Percentiles rank a stretch among this genome's conserved stretches.
Evolutionary conservation across 2,888 invertebrate genomes (phyloP).

Genomic region (Tortrix viridana): DNA sequence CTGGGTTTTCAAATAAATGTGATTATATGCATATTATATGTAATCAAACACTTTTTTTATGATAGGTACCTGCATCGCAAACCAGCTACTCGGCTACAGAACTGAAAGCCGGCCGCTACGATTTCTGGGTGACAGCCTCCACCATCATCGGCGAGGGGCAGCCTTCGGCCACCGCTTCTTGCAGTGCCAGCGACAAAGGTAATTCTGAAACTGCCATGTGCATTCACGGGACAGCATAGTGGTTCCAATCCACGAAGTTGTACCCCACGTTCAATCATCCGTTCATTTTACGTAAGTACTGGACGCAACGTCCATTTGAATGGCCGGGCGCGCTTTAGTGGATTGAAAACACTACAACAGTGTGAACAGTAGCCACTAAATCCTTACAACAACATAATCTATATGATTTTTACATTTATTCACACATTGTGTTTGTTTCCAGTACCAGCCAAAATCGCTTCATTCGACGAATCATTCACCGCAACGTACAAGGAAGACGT

Average conservation of each 20-base stretch:
- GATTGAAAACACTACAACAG: too few relatives aligned
- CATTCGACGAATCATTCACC: conserved; percentile 96
- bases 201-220: neutral
- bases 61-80: conserved; percentile 89
- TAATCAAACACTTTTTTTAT: neutral
- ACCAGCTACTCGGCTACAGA: conserved; percentile 94
- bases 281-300: too few relatives aligned
- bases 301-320: too few relatives aligned
- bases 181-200: conserved; percentile 93
- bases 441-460: conserved; percentile 97
- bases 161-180: conserved; percentile 93
- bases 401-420: neutral
- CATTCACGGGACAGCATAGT: too few relatives aligned
- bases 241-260: too few relatives aligned
- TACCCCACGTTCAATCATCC: too few relatives aligned
- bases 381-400: too few relatives aligned
- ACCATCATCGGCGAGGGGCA: conserved; percentile 97
- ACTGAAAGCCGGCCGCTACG: conserved; percentile 92
- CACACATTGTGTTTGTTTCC: conserved; percentile 45
- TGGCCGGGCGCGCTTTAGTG: too few relatives aligned
- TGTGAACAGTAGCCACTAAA: too few relatives aligned
- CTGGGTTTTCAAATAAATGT: too few relatives aligned
- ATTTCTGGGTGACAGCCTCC: conserved; percentile 97
- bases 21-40: too few relatives aligned
- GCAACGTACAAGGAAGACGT: conserved; percentile 96